Base-by-base conservation (phyloP, 2,888 invertebrate species). In the Patella depressa region DNA sequence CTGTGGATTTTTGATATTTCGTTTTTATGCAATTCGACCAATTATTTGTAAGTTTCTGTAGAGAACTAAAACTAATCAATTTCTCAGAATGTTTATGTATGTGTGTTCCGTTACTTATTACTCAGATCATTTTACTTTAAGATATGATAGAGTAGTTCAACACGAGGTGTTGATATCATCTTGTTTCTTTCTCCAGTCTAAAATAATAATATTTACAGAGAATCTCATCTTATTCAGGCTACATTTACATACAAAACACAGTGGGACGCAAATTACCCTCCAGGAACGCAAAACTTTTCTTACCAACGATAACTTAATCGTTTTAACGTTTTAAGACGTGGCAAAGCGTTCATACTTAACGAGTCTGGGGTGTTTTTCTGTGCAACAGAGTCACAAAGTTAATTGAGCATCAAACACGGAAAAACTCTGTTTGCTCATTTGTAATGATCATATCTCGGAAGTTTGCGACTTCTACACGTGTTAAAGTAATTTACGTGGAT, bases 151-250 rank as follows among this genome's bases (percentile, higher is more conserved):
- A 45, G 45, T 45, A 45, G 45, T 45, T 45, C 7, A 45, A 45
- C 45, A 45, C 45, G 45, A 45, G 45, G 45, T 45, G 45, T 45
- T 45, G 5, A 45, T 45, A 45, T 45, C 45, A 45, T 45, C 9
- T 45, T 45, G 7, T 45, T 45, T 45, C 45, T 45, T 45, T 45
- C 45, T 45, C 45, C 45, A 45, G 45, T 45, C 45, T 45, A 9
- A 65, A 24, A 65, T 11, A 65, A 65, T 65, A 65, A 65, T 65
- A 65, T 65, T 65, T 65, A 65, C 65, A 65, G 65, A 65, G n/a
- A 24, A 7, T 11, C 65, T 24, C 24, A 65, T 24, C 24, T 19
- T 65, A 19, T 65, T 65, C 24, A 12, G 24, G 19, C 65, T 65
- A 24, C 24, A 65, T 65, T 65, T 24, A 24, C 65, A 65, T 65